phyloP scores from a whole-genome alignment of 2,113 vertebrate genomes.

The Sceloporus undulatus region DNA sequence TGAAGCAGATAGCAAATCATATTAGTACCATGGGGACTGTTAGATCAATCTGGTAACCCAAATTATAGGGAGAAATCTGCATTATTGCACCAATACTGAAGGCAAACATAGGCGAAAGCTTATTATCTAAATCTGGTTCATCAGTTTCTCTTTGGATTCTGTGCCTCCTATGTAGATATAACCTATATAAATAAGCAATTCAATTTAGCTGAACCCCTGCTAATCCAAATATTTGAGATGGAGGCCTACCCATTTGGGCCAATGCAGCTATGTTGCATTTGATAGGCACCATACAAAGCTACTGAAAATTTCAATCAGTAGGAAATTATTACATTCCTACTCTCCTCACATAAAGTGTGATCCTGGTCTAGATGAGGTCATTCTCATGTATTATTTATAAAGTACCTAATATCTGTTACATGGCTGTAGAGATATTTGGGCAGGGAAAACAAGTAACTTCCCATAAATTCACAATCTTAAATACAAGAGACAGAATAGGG shows the following conservation, averaged over 20 bases:
- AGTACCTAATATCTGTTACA: background rate
- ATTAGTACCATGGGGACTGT: background rate
- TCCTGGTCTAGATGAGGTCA: background rate
- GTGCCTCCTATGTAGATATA: background rate
- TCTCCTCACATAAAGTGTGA: background rate
- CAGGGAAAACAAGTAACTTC: background rate
- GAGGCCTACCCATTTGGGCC: background rate
- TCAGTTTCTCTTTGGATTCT: background rate
- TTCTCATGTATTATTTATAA: background rate
- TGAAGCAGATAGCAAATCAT: background rate
- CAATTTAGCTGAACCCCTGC: background rate
- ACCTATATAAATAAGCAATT: slow-evolving; percentile 13
- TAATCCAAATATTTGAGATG: slow-evolving; percentile 22
- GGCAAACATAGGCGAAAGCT: background rate
- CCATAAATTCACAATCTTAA: background rate
- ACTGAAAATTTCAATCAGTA: background rate
- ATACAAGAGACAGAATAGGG: background rate
- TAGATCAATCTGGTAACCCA: background rate
- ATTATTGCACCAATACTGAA: background rate
- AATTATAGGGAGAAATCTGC: background rate
- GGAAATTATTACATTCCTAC: background rate
- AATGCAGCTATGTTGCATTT: background rate
- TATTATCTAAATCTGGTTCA: background rate
- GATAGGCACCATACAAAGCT: background rate
- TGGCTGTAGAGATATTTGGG: background rate